Conservation (phyloP, 1,140 invertebrate species). For the Drosophila prosaltans region DNA sequence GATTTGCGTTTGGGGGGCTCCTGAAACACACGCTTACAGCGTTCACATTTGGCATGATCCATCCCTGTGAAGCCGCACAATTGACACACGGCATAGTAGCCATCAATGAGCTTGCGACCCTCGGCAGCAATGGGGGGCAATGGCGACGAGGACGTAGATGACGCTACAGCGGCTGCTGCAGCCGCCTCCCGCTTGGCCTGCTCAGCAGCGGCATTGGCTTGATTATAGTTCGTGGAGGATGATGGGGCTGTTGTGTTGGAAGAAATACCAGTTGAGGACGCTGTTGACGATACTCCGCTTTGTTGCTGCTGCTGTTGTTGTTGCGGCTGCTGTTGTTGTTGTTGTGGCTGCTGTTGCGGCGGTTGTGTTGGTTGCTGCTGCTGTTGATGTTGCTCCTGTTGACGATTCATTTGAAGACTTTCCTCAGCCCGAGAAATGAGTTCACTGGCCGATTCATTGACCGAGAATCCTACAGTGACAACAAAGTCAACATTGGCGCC, state of each 20-base stretch:
- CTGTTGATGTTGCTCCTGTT: conserved; percentile 56
- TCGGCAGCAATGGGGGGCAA: conserved; percentile 45
- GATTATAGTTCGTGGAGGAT: conserved; percentile 46
- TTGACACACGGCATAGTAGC: conserved; percentile 88
- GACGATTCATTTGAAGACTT: conserved; percentile 73
- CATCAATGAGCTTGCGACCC: conserved; percentile 86
- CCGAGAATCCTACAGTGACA: conserved; percentile 86
- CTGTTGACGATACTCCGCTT: not conserved
- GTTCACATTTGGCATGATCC: conserved; percentile 89
- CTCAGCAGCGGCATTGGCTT: conserved; percentile 42
- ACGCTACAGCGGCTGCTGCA: conserved; percentile 16
- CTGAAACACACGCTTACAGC: conserved; percentile 86
- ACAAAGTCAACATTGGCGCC: conserved; percentile 90
- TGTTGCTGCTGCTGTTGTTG: conserved; percentile 13
- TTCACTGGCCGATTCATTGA: conserved; percentile 76
- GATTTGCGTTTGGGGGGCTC: conserved; percentile 86
- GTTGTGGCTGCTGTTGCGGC: conserved; percentile 26
- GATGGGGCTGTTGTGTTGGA: conserved; percentile 28
- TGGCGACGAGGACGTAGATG: conserved; percentile 55
- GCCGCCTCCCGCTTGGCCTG: conserved; percentile 56
- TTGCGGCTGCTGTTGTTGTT: conserved; percentile 11
- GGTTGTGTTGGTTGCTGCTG: conserved; percentile 26
- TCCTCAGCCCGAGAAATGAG: conserved; percentile 79
- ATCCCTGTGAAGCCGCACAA: conserved; percentile 88
- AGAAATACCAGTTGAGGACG: conserved; percentile 21